These are phyloP conservation scores for Agapostemon virescens DNA, from an alignment of 2,888 invertebrate species.

Conservation along the genomic window DNA sequence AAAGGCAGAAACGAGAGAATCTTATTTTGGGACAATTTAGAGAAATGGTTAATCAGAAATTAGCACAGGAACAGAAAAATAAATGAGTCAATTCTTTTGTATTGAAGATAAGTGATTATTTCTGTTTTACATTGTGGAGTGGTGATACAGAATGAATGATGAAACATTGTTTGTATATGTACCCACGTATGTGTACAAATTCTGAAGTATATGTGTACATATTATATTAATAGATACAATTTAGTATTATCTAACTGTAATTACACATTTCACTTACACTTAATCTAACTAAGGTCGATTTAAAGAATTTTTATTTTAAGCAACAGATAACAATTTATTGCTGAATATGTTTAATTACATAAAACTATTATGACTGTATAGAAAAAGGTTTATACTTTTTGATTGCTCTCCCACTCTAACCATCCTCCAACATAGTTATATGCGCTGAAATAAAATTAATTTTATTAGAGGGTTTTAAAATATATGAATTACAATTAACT, in stretches of 20 bases:
- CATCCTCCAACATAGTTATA: constrained; percentile 84
- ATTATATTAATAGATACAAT: constrained; percentile 9
- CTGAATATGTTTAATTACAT: neutral
- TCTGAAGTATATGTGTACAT: constrained; percentile 20
- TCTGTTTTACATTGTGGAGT: neutral
- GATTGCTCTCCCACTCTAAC: constrained; percentile 82
- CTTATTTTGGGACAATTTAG: constrained; percentile 97
- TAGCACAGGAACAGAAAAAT: constrained; percentile 83
- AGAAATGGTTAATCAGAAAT: constrained; percentile 90
- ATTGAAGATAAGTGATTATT: neutral
- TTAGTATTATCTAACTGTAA: neutral
- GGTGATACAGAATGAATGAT: constrained; percentile 31
- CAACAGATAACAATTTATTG: constrained; percentile 17
- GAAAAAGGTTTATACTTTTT: constrained; percentile 53
- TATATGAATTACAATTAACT: neutral
- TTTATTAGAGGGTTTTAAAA: neutral
- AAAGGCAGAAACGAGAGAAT: constrained; percentile 96
- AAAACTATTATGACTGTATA: neutral
- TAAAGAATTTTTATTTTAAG: neutral
- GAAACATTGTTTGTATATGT: constrained; percentile 22
- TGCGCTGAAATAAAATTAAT: constrained; percentile 80
- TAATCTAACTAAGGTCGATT: neutral
- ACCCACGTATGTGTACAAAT: constrained; percentile 1
- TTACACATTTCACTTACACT: constrained; percentile 4
- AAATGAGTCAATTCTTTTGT: constrained; percentile 49